These are phyloP conservation scores for Cassiopea andromeda DNA, from an alignment of 30 jellyfish, hydroid and myxozoan genomes.

Conservation along the genomic window DNA sequence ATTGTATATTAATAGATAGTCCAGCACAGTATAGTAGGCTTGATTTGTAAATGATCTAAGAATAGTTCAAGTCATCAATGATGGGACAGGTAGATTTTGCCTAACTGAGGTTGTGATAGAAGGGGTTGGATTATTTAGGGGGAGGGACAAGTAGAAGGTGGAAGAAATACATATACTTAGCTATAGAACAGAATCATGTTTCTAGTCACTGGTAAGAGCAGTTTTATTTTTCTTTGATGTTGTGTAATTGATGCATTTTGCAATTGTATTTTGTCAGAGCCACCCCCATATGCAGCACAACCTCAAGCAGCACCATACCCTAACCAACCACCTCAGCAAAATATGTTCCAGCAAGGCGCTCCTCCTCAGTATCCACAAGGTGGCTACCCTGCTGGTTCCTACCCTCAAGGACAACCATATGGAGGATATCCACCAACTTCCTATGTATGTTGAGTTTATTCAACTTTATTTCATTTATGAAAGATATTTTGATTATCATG, in stretches of 20 bases:
- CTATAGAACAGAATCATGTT: not conserved
- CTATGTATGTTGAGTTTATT: not conserved
- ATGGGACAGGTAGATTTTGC: too few species aligned
- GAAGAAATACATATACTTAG: not conserved
- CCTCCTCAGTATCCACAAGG: constrained; percentile 11
- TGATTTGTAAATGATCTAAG: too few species aligned
- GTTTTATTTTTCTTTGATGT: too few species aligned
- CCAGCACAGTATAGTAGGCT: too few species aligned
- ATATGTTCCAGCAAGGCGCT: not conserved
- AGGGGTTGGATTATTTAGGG: too few species aligned
- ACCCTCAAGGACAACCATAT: constrained; percentile 13
- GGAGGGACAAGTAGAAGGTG: too few species aligned
- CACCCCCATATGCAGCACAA: not conserved
- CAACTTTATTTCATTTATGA: not conserved
- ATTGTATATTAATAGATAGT: too few species aligned
- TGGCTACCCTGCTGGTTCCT: too few species aligned
- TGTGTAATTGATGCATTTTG: not conserved
- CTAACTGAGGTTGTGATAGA: too few species aligned
- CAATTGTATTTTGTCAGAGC: not conserved
- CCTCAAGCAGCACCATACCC: constrained; percentile 1
- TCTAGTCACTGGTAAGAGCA: not conserved
- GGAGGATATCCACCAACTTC: not conserved
- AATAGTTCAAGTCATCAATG: too few species aligned
- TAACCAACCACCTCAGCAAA: not conserved
- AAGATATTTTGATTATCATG: not conserved